phyloP scores from a whole-genome alignment of 2,797 vertebrate species.

The Pseudomugil tenellus region DNA sequence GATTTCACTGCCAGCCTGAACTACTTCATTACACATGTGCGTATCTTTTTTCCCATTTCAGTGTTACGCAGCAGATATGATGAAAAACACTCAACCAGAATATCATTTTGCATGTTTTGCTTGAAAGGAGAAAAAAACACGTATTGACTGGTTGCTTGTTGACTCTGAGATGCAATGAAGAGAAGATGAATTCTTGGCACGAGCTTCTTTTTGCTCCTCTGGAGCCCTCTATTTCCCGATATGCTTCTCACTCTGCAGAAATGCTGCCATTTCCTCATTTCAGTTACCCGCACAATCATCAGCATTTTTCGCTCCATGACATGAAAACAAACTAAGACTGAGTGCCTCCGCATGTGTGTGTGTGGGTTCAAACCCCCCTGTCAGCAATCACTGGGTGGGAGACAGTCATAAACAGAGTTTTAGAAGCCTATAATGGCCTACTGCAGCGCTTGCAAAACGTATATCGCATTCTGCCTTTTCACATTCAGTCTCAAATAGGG shows the following conservation, averaged over 20 bases:
- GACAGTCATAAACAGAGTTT: constrained; percentile 71
- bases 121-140: constrained; percentile 32
- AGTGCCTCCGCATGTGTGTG: constrained; percentile 45
- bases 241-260: constrained; percentile 59
- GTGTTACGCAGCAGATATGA: constrained; percentile 54
- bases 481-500: constrained; percentile 73
- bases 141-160: constrained; percentile 64
- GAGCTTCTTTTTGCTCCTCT: constrained; percentile 31
- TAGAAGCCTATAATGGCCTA: constrained; percentile 69
- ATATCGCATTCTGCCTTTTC: constrained; percentile 69
- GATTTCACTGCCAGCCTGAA: constrained; percentile 42
- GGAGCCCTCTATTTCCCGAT: constrained; percentile 54
- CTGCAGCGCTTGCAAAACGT: constrained; percentile 73
- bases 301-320: constrained; percentile 72
- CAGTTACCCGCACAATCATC: constrained; percentile 65
- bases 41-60: constrained; percentile 36
- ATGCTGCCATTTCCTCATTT: constrained; percentile 69
- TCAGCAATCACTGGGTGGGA: constrained; percentile 75
- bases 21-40: constrained; percentile 44
- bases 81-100: constrained; percentile 52
- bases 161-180: constrained; percentile 54
- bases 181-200: constrained; percentile 51
- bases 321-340: constrained; percentile 77
- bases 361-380: constrained; percentile 60
- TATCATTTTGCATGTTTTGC: constrained; percentile 48